Conservation (phyloP, 2,797 vertebrate genomes). For the Silurus aristotelis region DNA sequence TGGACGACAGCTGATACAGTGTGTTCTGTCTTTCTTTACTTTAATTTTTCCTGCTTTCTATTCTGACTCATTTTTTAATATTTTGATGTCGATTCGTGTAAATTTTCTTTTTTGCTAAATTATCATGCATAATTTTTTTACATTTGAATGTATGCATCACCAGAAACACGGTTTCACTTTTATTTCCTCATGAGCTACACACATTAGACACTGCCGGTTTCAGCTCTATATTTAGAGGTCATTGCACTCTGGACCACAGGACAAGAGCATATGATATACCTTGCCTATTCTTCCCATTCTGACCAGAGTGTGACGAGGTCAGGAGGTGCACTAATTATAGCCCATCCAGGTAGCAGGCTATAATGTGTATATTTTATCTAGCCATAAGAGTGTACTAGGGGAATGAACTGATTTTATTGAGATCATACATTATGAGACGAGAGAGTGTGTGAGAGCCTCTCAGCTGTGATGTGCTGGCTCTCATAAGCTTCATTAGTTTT, state of each 20-base stretch:
- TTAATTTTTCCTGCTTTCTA: neutral
- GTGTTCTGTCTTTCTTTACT: neutral
- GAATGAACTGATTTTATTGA: slow-evolving; percentile 87
- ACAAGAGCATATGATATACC: slow-evolving; percentile 15
- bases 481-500: slow-evolving; percentile 84
- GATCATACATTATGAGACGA: slow-evolving; percentile 82
- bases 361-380: slow-evolving; percentile 79
- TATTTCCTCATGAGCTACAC: neutral
- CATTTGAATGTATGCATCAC: neutral
- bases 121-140: neutral
- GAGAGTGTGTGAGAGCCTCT: slow-evolving; percentile 77
- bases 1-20: neutral
- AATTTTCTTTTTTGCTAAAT: neutral
- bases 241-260: slow-evolving; percentile 7
- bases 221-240: neutral
- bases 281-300: slow-evolving; percentile 4
- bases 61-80: neutral
- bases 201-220: neutral
- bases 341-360: slow-evolving; percentile 67
- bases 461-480: slow-evolving; percentile 76
- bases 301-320: slow-evolving; percentile 33
- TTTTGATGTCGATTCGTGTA: neutral
- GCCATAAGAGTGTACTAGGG: slow-evolving; percentile 75
- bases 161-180: neutral
- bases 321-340: slow-evolving; percentile 65